A percentile compares a stretch with the other conserved stretches of the same genome.
These are phyloP conservation scores for Brachypodius melanocephalos DNA, from an alignment of 2,113 vertebrate species.

Conservation along the genomic window DNA sequence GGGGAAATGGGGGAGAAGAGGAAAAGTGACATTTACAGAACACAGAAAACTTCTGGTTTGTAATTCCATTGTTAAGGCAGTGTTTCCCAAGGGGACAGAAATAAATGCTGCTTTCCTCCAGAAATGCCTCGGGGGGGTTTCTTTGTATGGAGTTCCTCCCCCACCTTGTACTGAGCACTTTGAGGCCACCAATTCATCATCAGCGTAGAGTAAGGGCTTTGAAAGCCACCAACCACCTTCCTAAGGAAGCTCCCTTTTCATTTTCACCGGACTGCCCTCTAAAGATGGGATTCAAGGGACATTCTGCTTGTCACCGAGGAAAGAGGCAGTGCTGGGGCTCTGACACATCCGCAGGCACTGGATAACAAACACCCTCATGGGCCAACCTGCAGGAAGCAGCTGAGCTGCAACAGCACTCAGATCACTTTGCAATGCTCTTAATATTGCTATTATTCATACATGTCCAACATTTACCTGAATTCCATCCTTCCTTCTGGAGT, in stretches of 20 bases:
- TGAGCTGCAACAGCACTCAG: background rate
- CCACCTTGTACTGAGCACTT: background rate
- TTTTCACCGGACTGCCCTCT: background rate
- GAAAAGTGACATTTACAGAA: background rate
- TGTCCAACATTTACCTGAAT: background rate
- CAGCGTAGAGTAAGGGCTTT: background rate
- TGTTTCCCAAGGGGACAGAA: background rate
- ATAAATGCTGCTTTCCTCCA: background rate
- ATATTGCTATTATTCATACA: background rate
- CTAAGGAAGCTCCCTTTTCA: background rate
- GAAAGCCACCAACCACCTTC: background rate
- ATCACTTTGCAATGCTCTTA: background rate
- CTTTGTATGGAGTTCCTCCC: background rate
- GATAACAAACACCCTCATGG: background rate
- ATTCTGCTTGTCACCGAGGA: fast-evolving
- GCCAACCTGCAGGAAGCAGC: background rate
- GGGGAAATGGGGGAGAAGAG: too few species aligned
- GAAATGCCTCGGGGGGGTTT: background rate
- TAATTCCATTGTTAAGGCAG: background rate
- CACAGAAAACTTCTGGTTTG: background rate
- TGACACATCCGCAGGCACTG: background rate
- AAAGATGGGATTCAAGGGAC: background rate
- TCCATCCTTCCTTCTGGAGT: background rate
- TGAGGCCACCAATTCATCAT: background rate
- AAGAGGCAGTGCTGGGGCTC: background rate